phyloP scores from a whole-genome alignment of 2,888 invertebrate genomes.

The Phytoseiulus persimilis region DNA sequence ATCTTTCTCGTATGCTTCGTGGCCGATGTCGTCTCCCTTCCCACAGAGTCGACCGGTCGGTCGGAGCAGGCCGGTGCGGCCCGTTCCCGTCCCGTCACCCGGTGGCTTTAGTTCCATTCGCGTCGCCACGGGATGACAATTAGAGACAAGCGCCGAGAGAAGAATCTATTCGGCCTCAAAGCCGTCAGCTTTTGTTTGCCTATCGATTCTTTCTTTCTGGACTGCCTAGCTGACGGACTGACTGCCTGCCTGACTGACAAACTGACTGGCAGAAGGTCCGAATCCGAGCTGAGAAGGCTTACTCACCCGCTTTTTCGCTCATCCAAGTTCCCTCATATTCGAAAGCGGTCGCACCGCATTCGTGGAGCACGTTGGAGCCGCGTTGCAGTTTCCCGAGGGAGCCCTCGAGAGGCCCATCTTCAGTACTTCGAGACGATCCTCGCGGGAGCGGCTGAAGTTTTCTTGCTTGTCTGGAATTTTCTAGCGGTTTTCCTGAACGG shows the following conservation, averaged over 20 bases:
- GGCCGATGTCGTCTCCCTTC: neutral
- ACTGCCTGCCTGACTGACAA: neutral
- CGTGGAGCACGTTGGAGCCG: too few species aligned
- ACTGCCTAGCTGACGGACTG: neutral
- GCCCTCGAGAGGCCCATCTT: too few species aligned
- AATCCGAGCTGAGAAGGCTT: neutral
- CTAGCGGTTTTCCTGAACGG: too few species aligned
- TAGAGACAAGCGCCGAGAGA: neutral
- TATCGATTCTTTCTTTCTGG: neutral
- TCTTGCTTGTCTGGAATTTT: too few species aligned
- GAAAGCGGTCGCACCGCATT: neutral
- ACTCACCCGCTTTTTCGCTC: neutral
- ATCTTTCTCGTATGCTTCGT: neutral
- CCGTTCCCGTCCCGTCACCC: neutral
- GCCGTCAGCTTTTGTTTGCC: neutral
- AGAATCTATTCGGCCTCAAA: neutral
- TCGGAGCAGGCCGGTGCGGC: too few species aligned
- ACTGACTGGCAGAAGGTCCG: neutral
- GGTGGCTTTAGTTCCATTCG: neutral
- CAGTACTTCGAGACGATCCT: too few species aligned
- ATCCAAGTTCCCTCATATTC: neutral
- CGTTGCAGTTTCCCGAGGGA: too few species aligned
- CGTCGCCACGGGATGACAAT: neutral
- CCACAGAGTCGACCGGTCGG: neutral
- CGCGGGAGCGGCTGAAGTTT: too few species aligned